Evolutionary conservation across 2,797 vertebrate genomes (phyloP), one percentile per base, ranked within the genome.

Genomic region (Catharus ustulatus): DNA sequence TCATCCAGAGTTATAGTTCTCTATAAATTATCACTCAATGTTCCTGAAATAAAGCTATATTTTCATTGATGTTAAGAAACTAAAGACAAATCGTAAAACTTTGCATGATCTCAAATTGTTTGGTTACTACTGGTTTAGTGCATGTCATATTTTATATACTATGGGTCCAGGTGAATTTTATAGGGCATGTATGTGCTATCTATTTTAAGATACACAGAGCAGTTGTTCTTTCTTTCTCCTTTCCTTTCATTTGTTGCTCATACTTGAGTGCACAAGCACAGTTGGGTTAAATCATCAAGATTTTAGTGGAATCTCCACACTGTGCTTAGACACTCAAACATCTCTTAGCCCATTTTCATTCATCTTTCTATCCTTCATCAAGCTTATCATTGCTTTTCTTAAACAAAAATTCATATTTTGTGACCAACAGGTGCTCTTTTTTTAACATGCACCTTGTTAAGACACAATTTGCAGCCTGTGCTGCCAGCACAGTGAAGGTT

Each of bases 31-130:
- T 49, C 8, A 16, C 80, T 73, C 55, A 64, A 27, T 38, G 40
- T 57, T 85, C 45, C 91, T 64, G 45, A 92, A 94, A 89, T 52
- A 72, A 82, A 87, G 74, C 24, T 57, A 9, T 1, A 5, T 74
- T 89, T 34, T 46, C n/a, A 72, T 16, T 59, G 10, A 63, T 83
- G 80, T 63, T 71, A 43, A 71, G 42, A 63, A 84, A 66, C 2
- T 3, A 62, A 84, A 69, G 15, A 22, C 36, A 84, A 85, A 85
- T 24, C 3, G 32, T 55, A 84, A 77, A 91, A 58, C 7, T 43
- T 42, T 14, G 9, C 5, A 32, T 61, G 26, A 68, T 55, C 14
- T 91, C 49, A 51, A 52, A 52, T 74, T 71, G 5, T 58, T 86
- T 76, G 24, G 13, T 51, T 85, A 49, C 63, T 71, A 67, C 36